Conservation (phyloP, 2,113 vertebrate species). For the Gambusia affinis region DNA sequence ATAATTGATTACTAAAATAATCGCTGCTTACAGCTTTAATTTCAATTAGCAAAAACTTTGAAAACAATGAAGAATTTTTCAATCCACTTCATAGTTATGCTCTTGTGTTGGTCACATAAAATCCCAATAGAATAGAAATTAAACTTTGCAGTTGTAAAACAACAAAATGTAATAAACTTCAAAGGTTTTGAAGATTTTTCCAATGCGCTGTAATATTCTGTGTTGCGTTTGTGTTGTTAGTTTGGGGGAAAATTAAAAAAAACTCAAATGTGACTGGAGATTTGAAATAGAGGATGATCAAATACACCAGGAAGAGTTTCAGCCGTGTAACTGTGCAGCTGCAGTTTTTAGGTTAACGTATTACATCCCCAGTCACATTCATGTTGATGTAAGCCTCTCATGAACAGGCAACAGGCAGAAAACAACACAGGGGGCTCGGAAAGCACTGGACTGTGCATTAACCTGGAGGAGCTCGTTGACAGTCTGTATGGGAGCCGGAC, state of each 20-base stretch:
- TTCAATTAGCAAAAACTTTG: neutral
- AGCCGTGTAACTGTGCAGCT: neutral
- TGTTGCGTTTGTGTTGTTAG: constrained; percentile 66
- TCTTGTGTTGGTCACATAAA: neutral
- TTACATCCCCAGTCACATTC: constrained; percentile 72
- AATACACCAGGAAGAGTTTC: constrained; percentile 11
- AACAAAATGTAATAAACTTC: neutral
- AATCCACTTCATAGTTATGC: neutral
- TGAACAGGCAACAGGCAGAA: constrained; percentile 71
- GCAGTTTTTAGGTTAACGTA: neutral
- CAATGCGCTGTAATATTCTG: neutral
- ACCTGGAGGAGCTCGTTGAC: constrained; percentile 47
- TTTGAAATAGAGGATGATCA: neutral
- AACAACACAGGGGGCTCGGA: constrained; percentile 44
- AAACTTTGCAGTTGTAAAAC: neutral
- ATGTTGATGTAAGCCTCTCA: constrained; percentile 63
- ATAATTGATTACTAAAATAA: too few species aligned
- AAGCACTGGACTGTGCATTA: constrained; percentile 38
- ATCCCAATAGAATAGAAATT: neutral
- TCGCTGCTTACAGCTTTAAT: too few species aligned
- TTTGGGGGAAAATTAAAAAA: constrained; percentile 49
- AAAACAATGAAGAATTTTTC: neutral
- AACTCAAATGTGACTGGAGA: constrained; percentile 72
- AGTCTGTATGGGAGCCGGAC: constrained; percentile 40
- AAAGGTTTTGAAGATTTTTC: neutral